A percentile compares a stretch with the other conserved stretches of the same genome.
These are phyloP conservation scores for Gobionotothen gibberifrons DNA, from an alignment of 2,797 vertebrate genomes.

Conservation along the genomic window DNA sequence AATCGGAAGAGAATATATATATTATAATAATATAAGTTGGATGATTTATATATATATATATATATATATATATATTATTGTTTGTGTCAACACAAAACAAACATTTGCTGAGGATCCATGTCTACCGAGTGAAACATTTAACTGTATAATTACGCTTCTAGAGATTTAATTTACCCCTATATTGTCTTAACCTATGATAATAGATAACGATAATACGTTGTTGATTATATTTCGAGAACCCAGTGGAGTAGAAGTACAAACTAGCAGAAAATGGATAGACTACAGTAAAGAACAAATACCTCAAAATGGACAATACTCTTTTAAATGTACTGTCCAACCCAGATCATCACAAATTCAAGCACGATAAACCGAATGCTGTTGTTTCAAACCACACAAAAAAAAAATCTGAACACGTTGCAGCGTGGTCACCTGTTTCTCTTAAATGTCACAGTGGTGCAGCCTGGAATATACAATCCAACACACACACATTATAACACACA, in stretches of 20 bases:
- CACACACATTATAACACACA: conserved; percentile 18
- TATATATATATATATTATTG: too few species aligned
- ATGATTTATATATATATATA: not conserved
- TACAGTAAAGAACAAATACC: not conserved
- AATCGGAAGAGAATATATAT: not conserved
- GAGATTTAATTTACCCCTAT: too few species aligned
- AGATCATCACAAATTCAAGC: not conserved
- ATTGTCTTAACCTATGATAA: not conserved
- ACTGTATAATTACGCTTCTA: not conserved
- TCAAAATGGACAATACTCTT: not conserved
- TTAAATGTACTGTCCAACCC: not conserved
- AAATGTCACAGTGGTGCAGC: conserved; percentile 60
- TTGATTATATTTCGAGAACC: too few species aligned
- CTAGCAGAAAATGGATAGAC: not conserved
- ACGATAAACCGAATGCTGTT: not conserved
- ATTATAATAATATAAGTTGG: not conserved
- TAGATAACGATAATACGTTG: not conserved
- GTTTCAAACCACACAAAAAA: conserved; percentile 22
- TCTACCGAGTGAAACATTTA: not conserved
- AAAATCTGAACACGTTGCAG: conserved; percentile 12
- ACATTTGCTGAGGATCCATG: too few species aligned
- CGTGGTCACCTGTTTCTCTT: conserved; percentile 43
- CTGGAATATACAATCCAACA: conserved; percentile 41
- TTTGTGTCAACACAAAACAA: too few species aligned
- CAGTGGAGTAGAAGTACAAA: not conserved